phyloP scores from a whole-genome alignment of 1,140 invertebrate species.

The Calliphora vicina region DNA sequence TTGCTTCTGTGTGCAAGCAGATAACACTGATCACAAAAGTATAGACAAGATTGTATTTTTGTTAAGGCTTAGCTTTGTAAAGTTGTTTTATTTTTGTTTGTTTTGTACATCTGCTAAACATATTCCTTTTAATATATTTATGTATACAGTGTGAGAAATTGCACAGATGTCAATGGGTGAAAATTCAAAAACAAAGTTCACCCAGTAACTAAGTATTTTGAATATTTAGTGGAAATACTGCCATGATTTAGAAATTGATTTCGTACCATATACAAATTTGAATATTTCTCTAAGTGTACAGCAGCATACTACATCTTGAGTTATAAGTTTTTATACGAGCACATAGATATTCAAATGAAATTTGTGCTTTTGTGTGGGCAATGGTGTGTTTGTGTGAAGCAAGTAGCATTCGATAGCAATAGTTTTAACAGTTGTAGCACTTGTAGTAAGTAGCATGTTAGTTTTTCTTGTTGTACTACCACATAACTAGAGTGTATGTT shows the following conservation, averaged over 20 bases:
- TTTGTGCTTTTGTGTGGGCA: not conserved
- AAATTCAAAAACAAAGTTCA: not conserved
- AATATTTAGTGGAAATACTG: no score
- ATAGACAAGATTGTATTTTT: not conserved
- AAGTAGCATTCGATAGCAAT: not conserved
- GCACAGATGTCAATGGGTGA: no score
- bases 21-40: not conserved
- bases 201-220: no score
- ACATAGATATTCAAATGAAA: not conserved
- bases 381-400: not conserved
- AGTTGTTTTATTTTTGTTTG: not conserved
- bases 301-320: not conserved
- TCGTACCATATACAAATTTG: not conserved
- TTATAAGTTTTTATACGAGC: not conserved
- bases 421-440: no score
- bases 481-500: not conserved
- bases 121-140: not conserved
- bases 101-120: not conserved
- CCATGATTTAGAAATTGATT: no score
- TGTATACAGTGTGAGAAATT: not conserved
- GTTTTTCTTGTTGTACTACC: not conserved
- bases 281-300: not conserved
- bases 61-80: not conserved
- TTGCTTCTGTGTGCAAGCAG: not conserved
- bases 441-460: no score